Conservation (phyloP, 2,113 vertebrate species). For the Eurystomus gularis region DNA sequence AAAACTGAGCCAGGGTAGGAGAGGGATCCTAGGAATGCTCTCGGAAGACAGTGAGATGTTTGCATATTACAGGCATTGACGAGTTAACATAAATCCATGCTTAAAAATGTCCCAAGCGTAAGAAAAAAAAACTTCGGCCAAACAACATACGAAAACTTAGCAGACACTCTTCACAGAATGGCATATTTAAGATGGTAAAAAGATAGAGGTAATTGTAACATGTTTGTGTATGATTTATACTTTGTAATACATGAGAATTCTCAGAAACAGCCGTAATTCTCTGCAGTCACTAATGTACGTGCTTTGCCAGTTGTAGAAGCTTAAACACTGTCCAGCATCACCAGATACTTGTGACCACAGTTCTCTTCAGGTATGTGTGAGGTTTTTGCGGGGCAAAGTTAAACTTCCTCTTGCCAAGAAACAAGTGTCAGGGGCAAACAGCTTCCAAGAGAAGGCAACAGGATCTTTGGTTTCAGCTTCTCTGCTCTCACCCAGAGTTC, state of each 20-base stretch:
- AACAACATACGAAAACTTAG: neutral
- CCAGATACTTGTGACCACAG: neutral
- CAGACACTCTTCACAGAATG: accelerated
- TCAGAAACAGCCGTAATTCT: neutral
- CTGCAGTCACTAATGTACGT: neutral
- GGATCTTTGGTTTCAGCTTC: neutral
- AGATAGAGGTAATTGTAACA: neutral
- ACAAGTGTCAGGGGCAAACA: neutral
- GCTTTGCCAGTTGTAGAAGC: neutral
- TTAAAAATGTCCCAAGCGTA: neutral
- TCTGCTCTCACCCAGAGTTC: neutral
- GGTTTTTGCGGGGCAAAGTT: neutral
- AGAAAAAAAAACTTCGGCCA: neutral
- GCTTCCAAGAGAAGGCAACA: neutral
- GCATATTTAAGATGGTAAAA: neutral
- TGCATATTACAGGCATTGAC: neutral
- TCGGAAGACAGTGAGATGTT: neutral
- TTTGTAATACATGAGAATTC: neutral
- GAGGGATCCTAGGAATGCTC: neutral
- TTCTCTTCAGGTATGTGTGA: neutral
- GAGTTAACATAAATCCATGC: neutral
- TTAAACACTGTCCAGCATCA: neutral
- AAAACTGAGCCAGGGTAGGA: neutral
- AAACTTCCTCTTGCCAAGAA: neutral
- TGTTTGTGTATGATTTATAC: neutral